Evolutionary conservation across 2,888 invertebrate species (phyloP).

Genomic region (Cantharis rustica): DNA sequence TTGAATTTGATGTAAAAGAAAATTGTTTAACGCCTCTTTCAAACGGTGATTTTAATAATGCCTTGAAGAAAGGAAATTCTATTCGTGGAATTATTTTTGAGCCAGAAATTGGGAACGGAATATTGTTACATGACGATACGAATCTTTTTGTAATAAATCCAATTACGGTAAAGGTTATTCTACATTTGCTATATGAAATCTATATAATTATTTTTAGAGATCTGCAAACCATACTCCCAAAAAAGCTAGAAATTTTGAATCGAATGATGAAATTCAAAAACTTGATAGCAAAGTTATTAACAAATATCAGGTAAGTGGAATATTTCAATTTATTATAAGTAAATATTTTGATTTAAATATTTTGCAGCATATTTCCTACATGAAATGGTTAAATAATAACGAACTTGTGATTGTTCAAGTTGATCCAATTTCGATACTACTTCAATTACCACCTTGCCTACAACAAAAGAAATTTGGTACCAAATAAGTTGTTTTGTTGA

Average conservation of each 20-base stretch:
- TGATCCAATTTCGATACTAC: conserved; percentile 69
- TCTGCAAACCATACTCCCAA: conserved; percentile 39
- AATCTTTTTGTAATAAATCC: conserved; percentile 68
- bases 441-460: conserved; percentile 73
- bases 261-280: conserved; percentile 36
- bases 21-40: conserved; percentile 70
- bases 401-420: conserved; percentile 81
- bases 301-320: conserved; percentile 45
- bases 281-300: conserved; percentile 53
- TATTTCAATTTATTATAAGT: conserved; percentile 1
- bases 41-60: conserved; percentile 61
- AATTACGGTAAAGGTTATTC: conserved; percentile 53
- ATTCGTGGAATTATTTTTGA: conserved; percentile 69
- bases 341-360: conserved; percentile 18
- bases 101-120: conserved; percentile 64
- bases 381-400: conserved; percentile 68
- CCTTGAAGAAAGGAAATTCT: conserved; percentile 63
- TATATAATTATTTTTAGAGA: neutral
- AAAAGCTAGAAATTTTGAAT: conserved; percentile 45
- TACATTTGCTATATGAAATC: neutral
- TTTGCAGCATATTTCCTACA: conserved; percentile 74
- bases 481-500: conserved; percentile 41
- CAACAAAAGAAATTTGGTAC: conserved; percentile 69
- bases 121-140: conserved; percentile 75
- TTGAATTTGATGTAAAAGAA: conserved; percentile 73